phyloP scores from a whole-genome alignment of 2,888 invertebrate genomes.

The Agrochola litura region DNA sequence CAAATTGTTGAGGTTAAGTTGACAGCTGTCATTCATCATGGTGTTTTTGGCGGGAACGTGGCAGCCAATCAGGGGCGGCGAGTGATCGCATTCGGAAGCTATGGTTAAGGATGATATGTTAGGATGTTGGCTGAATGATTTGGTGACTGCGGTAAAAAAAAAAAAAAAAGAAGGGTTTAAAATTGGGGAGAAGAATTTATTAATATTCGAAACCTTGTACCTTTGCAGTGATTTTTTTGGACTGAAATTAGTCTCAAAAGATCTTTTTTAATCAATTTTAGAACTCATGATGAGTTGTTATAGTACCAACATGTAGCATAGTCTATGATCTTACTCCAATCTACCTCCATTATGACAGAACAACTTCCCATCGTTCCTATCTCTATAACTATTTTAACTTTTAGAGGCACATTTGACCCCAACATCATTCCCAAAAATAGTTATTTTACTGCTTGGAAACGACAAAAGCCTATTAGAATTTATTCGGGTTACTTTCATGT shows the following conservation, averaged over 20 bases:
- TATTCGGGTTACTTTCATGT: constrained; percentile 37
- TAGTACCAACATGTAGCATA: not conserved
- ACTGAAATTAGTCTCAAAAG: not conserved
- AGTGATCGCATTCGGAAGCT: constrained; percentile 74
- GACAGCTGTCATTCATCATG: constrained; percentile 84
- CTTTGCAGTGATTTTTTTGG: not conserved
- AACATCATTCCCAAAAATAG: constrained; percentile 11
- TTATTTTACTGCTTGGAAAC: constrained; percentile 24
- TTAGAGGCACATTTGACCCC: not conserved
- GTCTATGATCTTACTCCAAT: not conserved
- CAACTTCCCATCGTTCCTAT: not conserved
- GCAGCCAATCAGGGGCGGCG: constrained; percentile 86
- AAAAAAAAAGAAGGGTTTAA: too few species aligned
- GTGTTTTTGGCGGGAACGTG: constrained; percentile 79
- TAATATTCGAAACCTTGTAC: not conserved
- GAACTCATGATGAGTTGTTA: not conserved
- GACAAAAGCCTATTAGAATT: constrained; percentile 49
- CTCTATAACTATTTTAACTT: not conserved
- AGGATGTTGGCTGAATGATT: constrained; percentile 30
- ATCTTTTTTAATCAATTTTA: not conserved
- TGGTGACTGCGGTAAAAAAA: not conserved
- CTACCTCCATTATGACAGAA: not conserved
- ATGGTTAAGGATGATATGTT: constrained; percentile 55
- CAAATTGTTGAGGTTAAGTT: constrained; percentile 81
- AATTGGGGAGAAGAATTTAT: constrained; percentile 1